Evolutionary conservation across 2,888 invertebrate species (phyloP).

Genomic region (Callinectes sapidus): DNA sequence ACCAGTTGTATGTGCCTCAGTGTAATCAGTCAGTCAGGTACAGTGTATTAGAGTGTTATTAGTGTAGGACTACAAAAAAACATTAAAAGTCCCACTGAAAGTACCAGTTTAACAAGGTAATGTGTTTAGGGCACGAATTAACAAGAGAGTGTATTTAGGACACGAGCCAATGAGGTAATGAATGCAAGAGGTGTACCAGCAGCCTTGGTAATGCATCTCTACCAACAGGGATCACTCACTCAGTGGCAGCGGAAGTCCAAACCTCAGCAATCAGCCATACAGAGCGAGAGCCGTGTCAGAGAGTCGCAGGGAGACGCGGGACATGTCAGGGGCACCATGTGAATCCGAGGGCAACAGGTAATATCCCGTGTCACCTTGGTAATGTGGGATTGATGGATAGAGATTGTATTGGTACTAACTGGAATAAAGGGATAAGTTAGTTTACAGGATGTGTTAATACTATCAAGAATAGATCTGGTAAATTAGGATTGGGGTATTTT

Average conservation of each 20-base stretch:
- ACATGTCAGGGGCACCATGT: slow-evolving; percentile 45
- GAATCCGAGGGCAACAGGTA: slow-evolving; percentile 59
- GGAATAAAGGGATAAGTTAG: not conserved
- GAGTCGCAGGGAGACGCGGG: slow-evolving; percentile 64
- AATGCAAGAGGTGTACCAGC: not conserved
- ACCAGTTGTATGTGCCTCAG: not conserved
- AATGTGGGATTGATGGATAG: not conserved
- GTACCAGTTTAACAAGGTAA: too few species aligned
- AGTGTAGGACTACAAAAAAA: too few species aligned
- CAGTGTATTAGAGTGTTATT: not conserved
- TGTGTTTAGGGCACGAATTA: too few species aligned
- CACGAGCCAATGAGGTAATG: not conserved
- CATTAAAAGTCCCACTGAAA: too few species aligned
- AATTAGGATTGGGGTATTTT: not conserved
- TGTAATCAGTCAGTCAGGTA: not conserved
- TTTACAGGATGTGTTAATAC: too few species aligned
- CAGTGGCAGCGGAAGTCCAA: slow-evolving; percentile 57
- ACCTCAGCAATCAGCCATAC: slow-evolving; percentile 61
- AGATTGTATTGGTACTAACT: too few species aligned
- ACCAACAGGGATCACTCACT: slow-evolving; percentile 49
- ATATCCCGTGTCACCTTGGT: not conserved
- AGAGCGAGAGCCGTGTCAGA: slow-evolving; percentile 71
- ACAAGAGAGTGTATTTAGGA: too few species aligned
- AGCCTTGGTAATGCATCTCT: not conserved
- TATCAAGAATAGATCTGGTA: not conserved